These are phyloP conservation scores for Cyclopterus lumpus DNA, from an alignment of 2,797 vertebrate genomes.

Conservation along the genomic window DNA sequence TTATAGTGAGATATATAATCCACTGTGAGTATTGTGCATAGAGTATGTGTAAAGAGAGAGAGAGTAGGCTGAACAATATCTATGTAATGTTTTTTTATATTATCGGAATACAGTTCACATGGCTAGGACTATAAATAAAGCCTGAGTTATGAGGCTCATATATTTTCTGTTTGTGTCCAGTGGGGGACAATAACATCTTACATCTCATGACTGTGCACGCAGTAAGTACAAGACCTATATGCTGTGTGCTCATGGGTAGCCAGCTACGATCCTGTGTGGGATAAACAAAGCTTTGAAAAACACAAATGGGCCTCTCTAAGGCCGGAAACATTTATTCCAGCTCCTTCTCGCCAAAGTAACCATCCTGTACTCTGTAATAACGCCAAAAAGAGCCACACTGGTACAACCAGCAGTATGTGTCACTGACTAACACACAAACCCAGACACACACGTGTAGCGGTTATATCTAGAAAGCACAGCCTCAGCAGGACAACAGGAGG, in stretches of 20 bases:
- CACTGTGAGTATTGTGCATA: background rate
- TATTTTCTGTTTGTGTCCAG: slow-evolving; percentile 2
- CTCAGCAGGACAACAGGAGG: slow-evolving; percentile 76
- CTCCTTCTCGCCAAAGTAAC: slow-evolving; percentile 48
- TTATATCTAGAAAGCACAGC: slow-evolving; percentile 79
- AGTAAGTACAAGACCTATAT: slow-evolving; percentile 11
- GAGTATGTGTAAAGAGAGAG: background rate
- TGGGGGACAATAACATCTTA: slow-evolving; percentile 16
- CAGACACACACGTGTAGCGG: slow-evolving; percentile 27
- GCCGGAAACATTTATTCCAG: slow-evolving; percentile 61
- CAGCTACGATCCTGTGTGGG: slow-evolving; percentile 17
- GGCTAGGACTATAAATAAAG: slow-evolving; percentile 24
- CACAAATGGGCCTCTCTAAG: slow-evolving; percentile 38
- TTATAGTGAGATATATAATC: background rate
- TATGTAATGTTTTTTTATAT: slow-evolving; percentile 14
- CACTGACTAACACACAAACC: slow-evolving; percentile 17
- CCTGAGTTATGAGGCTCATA: slow-evolving; percentile 24
- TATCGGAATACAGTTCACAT: background rate
- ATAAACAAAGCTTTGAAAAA: slow-evolving; percentile 47
- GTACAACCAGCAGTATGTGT: slow-evolving; percentile 54
- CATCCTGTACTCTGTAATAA: slow-evolving; percentile 67
- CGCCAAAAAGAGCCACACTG: slow-evolving; percentile 68
- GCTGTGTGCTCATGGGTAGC: slow-evolving; percentile 10
- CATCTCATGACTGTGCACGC: slow-evolving; percentile 1
- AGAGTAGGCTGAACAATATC: slow-evolving; percentile 18